Conservation (phyloP, 1,140 invertebrate species). For the Brachionus koreanus region DNA sequence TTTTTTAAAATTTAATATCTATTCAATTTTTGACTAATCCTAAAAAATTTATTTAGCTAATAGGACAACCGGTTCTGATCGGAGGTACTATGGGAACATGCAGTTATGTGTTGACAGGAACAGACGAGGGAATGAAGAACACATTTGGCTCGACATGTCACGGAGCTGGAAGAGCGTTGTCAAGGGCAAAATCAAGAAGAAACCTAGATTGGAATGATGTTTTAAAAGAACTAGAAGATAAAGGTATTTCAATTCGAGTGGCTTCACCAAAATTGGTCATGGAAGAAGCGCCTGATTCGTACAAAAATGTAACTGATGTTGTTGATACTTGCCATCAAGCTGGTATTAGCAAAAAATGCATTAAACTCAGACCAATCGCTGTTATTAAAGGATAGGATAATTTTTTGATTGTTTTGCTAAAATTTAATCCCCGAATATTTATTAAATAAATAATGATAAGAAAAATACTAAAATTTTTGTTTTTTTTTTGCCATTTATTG, state of each 20-base stretch:
- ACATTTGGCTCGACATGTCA: constrained; percentile 99
- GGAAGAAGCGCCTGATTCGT: constrained; percentile 99
- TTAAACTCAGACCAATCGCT: constrained; percentile 94
- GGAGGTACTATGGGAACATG: constrained; percentile 97
- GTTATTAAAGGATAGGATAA: constrained; percentile 83
- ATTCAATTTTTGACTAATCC: too few relatives aligned
- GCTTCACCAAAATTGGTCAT: constrained; percentile 98
- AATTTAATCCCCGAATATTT: neutral
- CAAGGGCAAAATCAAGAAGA: constrained; percentile 89
- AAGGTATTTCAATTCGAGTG: constrained; percentile 95
- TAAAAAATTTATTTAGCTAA: constrained; percentile 64
- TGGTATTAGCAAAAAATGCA: constrained; percentile 93
- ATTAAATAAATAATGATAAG: constrained; percentile 21
- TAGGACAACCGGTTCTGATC: constrained; percentile 95
- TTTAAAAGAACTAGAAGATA: constrained; percentile 73
- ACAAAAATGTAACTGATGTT: constrained; percentile 99
- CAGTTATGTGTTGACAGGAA: constrained; percentile 96
- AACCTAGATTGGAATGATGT: constrained; percentile 91
- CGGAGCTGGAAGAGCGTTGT: constrained; percentile 92
- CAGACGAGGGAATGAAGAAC: constrained; percentile 90
- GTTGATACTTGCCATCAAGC: constrained; percentile 96
- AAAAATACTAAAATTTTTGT: neutral
- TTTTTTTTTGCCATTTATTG: neutral
- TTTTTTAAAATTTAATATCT: too few relatives aligned
- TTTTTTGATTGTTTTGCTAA: neutral